phyloP scores from a whole-genome alignment of 92 coral and sea anemone genomes.

The Metridium senile region DNA sequence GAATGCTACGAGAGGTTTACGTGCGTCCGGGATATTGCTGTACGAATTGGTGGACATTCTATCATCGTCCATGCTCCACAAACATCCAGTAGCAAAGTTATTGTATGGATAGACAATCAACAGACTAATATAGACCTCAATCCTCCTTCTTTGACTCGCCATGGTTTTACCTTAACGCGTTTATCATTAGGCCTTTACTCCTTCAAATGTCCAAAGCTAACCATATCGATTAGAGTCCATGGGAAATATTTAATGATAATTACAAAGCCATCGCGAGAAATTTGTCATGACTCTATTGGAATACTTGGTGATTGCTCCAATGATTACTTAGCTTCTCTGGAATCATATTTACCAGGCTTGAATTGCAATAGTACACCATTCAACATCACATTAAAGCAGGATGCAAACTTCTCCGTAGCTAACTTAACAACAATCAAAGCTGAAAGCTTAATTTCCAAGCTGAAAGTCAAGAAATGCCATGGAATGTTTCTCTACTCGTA shows the following conservation, averaged over 20 bases:
- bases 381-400: slow-evolving; percentile 8
- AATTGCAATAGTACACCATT: slow-evolving; percentile 24
- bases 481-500: slow-evolving; percentile 44
- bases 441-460: slow-evolving; percentile 25
- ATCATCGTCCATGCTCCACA: slow-evolving; percentile 53
- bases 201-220: slow-evolving; percentile 26
- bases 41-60: slow-evolving; percentile 38
- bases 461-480: slow-evolving; percentile 43
- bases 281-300: slow-evolving; percentile 61
- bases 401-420: slow-evolving; percentile 16
- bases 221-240: slow-evolving; percentile 50
- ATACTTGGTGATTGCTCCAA: slow-evolving; percentile 60
- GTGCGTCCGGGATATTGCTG: slow-evolving; percentile 50
- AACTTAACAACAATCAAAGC: not conserved
- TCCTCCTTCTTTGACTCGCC: slow-evolving; percentile 3
- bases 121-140: slow-evolving; percentile 16
- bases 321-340: slow-evolving; percentile 31
- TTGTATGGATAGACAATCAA: slow-evolving; percentile 41
- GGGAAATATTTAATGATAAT: slow-evolving; percentile 55
- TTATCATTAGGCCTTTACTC: slow-evolving; percentile 40
- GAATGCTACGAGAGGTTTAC: slow-evolving; percentile 45
- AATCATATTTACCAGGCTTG: slow-evolving; percentile 19
- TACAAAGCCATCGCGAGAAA: slow-evolving; percentile 27
- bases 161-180: slow-evolving; percentile 55
- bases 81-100: slow-evolving; percentile 21